Conservation (phyloP, 64 coral and sea anemone genomes). For the Porites australiensis region DNA sequence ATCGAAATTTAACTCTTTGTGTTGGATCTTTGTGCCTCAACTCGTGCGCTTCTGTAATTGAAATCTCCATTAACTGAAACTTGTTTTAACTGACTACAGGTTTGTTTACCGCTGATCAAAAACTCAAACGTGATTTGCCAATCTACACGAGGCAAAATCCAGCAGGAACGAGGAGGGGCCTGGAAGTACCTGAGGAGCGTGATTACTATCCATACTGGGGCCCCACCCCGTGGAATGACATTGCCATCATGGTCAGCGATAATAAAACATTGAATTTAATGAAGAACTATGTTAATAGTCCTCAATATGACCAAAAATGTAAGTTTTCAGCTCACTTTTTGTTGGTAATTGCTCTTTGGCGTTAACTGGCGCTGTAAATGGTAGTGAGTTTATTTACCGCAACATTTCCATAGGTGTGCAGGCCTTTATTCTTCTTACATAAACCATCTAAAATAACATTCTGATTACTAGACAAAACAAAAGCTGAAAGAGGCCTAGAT, state of each 20-base stretch:
- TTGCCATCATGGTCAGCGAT: slow-evolving; percentile 26
- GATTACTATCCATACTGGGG: slow-evolving; percentile 86
- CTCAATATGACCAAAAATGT: slow-evolving; percentile 8
- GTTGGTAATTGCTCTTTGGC: not conserved
- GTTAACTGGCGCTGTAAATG: too few relatives aligned
- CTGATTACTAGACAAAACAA: too few relatives aligned
- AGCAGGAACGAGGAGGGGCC: slow-evolving; percentile 62
- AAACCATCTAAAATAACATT: too few relatives aligned
- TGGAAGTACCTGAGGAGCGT: slow-evolving; percentile 73
- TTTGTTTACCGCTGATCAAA: slow-evolving; percentile 44
- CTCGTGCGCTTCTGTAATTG: too few relatives aligned
- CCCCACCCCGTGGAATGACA: slow-evolving; percentile 79
- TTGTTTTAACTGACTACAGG: not conserved
- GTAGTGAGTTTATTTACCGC: too few relatives aligned
- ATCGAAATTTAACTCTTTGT: too few relatives aligned
- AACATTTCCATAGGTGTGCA: too few relatives aligned
- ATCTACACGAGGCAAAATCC: slow-evolving; percentile 81
- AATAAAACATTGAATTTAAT: not conserved
- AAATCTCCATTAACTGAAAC: too few relatives aligned
- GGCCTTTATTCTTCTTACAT: too few relatives aligned
- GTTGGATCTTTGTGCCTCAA: too few relatives aligned
- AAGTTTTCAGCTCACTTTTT: not conserved
- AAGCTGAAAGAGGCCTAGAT: too few relatives aligned
- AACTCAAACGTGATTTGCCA: slow-evolving; percentile 30
- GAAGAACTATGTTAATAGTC: not conserved